phyloP scores from a whole-genome alignment of 1,140 invertebrate species.

The Lasioglossum baleicum region DNA sequence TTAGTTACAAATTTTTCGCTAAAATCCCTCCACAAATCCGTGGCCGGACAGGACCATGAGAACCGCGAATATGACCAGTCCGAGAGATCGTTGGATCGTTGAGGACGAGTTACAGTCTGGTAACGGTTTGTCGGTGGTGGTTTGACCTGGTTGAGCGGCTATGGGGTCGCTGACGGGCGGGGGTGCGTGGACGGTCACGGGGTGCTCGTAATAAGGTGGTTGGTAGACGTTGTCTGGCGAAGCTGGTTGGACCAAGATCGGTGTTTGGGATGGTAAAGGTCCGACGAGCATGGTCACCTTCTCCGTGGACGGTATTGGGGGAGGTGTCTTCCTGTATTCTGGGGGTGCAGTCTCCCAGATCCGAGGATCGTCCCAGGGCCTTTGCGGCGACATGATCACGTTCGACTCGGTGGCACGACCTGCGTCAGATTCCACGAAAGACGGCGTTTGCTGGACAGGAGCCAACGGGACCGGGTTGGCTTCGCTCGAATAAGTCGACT shows the following conservation, averaged over 20 bases:
- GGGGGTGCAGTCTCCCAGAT: no score
- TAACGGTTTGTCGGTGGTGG: slow-evolving; percentile 55
- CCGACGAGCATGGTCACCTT: neutral
- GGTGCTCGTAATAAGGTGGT: slow-evolving; percentile 56
- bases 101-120: slow-evolving; percentile 37
- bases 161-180: neutral
- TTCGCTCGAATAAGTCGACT: neutral
- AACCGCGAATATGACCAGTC: neutral
- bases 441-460: neutral
- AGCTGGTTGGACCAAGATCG: slow-evolving; percentile 48
- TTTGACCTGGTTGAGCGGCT: neutral
- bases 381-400: neutral
- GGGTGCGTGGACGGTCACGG: slow-evolving; percentile 41
- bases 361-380: no score
- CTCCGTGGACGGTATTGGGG: no score
- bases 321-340: no score
- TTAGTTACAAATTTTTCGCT: slow-evolving; percentile 10
- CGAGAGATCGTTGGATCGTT: neutral
- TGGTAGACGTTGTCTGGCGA: slow-evolving; percentile 51
- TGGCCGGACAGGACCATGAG: neutral
- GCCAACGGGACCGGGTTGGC: slow-evolving; percentile 8
- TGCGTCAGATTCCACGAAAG: slow-evolving; percentile 14
- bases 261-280: neutral
- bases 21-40: slow-evolving; percentile 35
- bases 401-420: neutral